phyloP scores from a whole-genome alignment of 2,888 invertebrate species.

The Sceliomorpha sp. region DNA sequence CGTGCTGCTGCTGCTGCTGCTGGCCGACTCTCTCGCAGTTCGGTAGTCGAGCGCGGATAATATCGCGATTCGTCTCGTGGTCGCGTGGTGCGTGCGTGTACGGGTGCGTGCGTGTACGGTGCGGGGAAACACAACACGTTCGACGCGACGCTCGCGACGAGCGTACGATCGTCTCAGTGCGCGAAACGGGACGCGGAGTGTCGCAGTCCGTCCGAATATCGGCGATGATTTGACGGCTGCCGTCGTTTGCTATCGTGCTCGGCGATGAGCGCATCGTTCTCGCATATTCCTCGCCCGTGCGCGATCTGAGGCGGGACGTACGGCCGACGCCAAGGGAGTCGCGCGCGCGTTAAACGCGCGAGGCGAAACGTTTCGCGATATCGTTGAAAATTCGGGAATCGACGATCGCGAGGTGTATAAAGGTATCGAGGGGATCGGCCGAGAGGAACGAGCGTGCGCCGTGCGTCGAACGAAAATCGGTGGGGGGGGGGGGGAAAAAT shows the following conservation, averaged over 20 bases:
- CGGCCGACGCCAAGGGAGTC: background rate
- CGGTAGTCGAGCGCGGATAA: background rate
- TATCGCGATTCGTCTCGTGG: background rate
- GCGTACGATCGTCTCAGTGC: constrained; percentile 19
- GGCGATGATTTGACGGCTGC: constrained; percentile 2
- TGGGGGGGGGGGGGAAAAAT: constrained; percentile 4
- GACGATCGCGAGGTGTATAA: background rate
- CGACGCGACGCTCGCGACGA: too few species aligned
- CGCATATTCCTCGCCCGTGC: constrained; percentile 1
- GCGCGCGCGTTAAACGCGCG: too few species aligned
- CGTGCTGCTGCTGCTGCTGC: too few species aligned
- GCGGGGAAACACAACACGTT: too few species aligned
- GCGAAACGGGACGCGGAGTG: constrained; percentile 22
- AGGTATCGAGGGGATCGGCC: constrained; percentile 4
- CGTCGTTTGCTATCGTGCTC: background rate
- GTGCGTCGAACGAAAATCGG: too few species aligned
- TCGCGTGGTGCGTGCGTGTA: too few species aligned
- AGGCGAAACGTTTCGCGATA: too few species aligned
- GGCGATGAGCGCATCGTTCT: constrained; percentile 7
- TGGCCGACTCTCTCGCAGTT: constrained; percentile 1
- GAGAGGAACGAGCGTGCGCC: constrained; percentile 4
- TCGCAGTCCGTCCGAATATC: constrained; percentile 10
- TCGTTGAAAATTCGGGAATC: too few species aligned
- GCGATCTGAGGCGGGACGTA: constrained; percentile 20
- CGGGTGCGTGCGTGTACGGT: constrained; percentile 6